Percentiles rank a stretch among this genome's conserved stretches.
Conservation (phyloP, 2,888 invertebrate genomes). For the Catotricha subobsoleta region DNA sequence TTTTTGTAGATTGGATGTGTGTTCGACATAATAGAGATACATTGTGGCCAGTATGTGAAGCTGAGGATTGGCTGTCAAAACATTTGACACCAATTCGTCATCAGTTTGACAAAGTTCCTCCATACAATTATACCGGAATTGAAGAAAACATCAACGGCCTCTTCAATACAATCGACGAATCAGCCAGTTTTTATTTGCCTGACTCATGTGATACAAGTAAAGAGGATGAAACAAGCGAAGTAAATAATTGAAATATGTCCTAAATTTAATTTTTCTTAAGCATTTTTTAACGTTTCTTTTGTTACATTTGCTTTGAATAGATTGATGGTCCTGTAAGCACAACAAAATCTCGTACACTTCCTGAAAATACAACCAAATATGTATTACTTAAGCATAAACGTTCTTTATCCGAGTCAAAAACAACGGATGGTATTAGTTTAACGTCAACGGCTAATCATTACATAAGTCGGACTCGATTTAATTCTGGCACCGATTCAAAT, state of each 20-base stretch:
- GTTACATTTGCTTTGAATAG: not conserved
- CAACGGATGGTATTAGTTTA: constrained; percentile 35
- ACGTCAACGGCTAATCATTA: not conserved
- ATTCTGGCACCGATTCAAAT: constrained; percentile 53
- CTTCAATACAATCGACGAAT: constrained; percentile 21
- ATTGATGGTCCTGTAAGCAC: constrained; percentile 7
- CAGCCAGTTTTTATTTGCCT: constrained; percentile 22
- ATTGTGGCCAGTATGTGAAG: constrained; percentile 55
- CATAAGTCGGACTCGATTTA: constrained; percentile 35
- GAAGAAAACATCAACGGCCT: constrained; percentile 28
- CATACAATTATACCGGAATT: constrained; percentile 25
- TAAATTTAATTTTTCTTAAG: constrained; percentile 8
- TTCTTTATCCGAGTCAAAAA: constrained; percentile 49
- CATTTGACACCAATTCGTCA: constrained; percentile 29
- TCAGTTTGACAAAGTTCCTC: constrained; percentile 27
- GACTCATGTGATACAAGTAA: constrained; percentile 19
- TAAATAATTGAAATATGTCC: constrained; percentile 11
- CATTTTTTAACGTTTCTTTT: constrained; percentile 8
- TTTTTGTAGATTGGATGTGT: constrained; percentile 45
- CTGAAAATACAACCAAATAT: constrained; percentile 24
- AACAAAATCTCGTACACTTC: constrained; percentile 33
- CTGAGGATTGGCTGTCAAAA: constrained; percentile 37
- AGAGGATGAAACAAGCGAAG: constrained; percentile 15
- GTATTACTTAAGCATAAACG: constrained; percentile 36
- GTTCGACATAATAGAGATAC: constrained; percentile 61